Evolutionary conservation across 2,797 vertebrate species (phyloP).

Genomic region (Phaenicophaeus curvirostris): DNA sequence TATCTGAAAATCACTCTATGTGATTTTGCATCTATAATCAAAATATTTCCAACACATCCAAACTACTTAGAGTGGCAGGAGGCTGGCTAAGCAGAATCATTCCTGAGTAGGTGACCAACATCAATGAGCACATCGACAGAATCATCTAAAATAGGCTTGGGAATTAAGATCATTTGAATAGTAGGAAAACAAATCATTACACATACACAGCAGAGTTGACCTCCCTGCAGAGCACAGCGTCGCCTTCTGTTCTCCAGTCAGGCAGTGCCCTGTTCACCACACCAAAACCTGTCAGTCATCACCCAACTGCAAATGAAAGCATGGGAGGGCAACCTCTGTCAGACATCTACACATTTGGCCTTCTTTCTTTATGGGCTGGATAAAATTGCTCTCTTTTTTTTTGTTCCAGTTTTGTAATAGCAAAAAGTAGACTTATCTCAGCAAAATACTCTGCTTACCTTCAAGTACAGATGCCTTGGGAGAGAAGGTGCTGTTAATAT

Average conservation of each 20-base stretch:
- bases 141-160: neutral
- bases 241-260: neutral
- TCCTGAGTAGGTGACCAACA: neutral
- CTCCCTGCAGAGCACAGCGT: neutral
- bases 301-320: neutral
- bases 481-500: neutral
- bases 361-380: neutral
- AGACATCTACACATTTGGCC: neutral
- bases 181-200: neutral
- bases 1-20: neutral
- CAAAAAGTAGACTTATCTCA: neutral
- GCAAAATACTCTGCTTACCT: neutral
- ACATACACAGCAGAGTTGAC: neutral
- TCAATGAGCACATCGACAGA: neutral
- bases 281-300: neutral
- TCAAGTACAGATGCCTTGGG: neutral
- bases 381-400: neutral
- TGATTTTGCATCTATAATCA: neutral
- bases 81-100: neutral
- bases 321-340: neutral
- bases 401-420: neutral
- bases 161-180: neutral
- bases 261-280: fast-evolving
- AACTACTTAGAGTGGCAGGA: neutral
- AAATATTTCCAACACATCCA: neutral